Percentiles rank a stretch among this genome's conserved stretches.
Conservation (phyloP, 2,113 vertebrate species). For the Sinocyclocheilus anshuiensis region DNA sequence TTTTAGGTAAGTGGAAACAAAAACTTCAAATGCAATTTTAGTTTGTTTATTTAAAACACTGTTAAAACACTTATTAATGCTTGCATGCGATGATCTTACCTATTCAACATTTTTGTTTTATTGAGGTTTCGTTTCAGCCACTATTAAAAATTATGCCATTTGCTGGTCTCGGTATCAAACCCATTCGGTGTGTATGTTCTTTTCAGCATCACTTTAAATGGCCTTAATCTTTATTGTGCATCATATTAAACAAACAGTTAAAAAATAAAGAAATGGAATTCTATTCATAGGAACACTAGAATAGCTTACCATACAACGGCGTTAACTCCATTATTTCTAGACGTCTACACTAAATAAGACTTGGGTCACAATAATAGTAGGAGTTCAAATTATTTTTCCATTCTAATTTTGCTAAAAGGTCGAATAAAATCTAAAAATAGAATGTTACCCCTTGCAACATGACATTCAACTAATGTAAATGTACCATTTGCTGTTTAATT, state of each 20-base stretch:
- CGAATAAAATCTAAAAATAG: not conserved
- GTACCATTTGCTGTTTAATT: not conserved
- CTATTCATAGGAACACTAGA: not conserved
- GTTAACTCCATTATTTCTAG: not conserved
- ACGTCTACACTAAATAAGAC: not conserved
- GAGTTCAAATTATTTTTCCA: not conserved
- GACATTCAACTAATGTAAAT: not conserved
- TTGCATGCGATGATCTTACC: not conserved
- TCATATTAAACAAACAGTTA: not conserved
- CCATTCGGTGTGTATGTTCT: not conserved
- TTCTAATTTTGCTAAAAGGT: not conserved
- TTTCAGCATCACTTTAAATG: not conserved
- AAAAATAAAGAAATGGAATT: not conserved
- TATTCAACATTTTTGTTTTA: not conserved
- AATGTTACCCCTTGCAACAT: not conserved
- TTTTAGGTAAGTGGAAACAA: not conserved
- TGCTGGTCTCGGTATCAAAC: not conserved
- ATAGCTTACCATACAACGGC: not conserved
- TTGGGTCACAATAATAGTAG: not conserved
- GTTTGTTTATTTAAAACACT: not conserved
- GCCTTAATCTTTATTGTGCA: slow-evolving; percentile 16
- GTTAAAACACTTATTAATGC: not conserved
- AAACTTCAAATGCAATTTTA: not conserved
- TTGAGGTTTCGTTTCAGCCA: not conserved
- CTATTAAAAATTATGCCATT: not conserved